These are phyloP conservation scores for Perccottus glenii DNA, from an alignment of 2,113 vertebrate genomes.

Conservation along the genomic window DNA sequence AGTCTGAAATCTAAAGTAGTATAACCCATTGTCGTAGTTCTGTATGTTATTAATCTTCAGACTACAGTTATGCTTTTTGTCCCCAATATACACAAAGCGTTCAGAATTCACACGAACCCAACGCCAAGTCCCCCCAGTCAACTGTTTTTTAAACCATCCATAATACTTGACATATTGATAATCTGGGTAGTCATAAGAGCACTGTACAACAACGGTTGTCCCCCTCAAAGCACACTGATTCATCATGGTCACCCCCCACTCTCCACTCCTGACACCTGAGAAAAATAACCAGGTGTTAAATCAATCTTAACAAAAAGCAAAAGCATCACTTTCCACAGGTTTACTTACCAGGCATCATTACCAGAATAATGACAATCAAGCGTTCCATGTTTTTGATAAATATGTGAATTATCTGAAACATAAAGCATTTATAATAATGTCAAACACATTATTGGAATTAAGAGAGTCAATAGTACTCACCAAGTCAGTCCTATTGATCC, in stretches of 20 bases:
- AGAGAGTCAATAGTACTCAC: constrained; percentile 3
- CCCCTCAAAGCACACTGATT: constrained; percentile 56
- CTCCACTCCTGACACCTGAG: constrained; percentile 49
- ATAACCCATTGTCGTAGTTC: constrained; percentile 15
- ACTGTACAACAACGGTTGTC: constrained; percentile 42
- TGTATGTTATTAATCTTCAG: constrained; percentile 46
- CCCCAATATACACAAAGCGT: constrained; percentile 38
- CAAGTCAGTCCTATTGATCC: neutral
- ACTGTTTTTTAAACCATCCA: constrained; percentile 15
- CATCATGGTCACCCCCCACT: constrained; percentile 33
- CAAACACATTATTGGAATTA: neutral
- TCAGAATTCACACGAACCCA: neutral
- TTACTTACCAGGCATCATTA: constrained; percentile 31
- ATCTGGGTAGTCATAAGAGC: constrained; percentile 44
- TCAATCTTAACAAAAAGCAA: too few relatives aligned
- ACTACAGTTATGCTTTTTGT: constrained; percentile 2
- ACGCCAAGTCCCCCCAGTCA: fast-evolving
- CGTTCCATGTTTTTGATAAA: constrained; percentile 38
- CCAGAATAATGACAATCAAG: constrained; percentile 37
- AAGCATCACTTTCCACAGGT: neutral
- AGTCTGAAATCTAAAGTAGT: constrained; percentile 44
- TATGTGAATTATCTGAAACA: neutral
- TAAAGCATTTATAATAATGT: neutral
- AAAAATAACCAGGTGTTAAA: neutral
- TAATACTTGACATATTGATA: neutral